Evolutionary conservation across 2,797 vertebrate genomes (phyloP).

Genomic region (Pseudochaenichthys georgianus): DNA sequence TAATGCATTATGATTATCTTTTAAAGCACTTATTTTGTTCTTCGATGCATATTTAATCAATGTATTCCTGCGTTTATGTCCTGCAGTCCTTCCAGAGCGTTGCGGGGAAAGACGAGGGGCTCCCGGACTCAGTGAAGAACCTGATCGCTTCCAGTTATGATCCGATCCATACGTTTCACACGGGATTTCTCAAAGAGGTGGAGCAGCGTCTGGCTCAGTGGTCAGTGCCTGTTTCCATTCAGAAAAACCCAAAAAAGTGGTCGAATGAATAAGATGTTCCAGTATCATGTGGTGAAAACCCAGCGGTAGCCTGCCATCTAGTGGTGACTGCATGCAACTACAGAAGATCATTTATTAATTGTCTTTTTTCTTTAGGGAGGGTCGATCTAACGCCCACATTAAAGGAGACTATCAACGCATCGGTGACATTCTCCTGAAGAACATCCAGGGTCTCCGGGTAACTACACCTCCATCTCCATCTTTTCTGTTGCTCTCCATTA

Average conservation of each 20-base stretch:
- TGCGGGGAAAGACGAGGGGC: conserved; percentile 88
- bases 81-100: conserved; percentile 89
- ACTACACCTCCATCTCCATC: background rate
- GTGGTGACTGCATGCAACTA: conserved; percentile 34
- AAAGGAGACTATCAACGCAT: conserved; percentile 95
- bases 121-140: conserved; percentile 88
- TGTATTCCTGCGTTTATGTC: background rate
- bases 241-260: background rate
- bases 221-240: conserved; percentile 78
- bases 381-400: conserved; percentile 92
- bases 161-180: conserved; percentile 92
- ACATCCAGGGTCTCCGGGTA: conserved; percentile 94
- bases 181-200: conserved; percentile 93
- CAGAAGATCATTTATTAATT: background rate
- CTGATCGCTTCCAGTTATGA: conserved; percentile 91
- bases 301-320: conserved; percentile 58
- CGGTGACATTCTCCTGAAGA: conserved; percentile 93
- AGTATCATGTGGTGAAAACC: background rate
- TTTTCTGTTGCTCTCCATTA: background rate
- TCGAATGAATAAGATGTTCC: conserved; percentile 43
- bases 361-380: conserved; percentile 83
- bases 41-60: background rate
- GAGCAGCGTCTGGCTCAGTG: conserved; percentile 94
- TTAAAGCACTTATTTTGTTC: too few relatives aligned
- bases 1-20: too few relatives aligned